Evolutionary conservation across 2,797 vertebrate species (phyloP), one percentile per base, ranked within the genome.

Genomic region (Squalus acanthias): DNA sequence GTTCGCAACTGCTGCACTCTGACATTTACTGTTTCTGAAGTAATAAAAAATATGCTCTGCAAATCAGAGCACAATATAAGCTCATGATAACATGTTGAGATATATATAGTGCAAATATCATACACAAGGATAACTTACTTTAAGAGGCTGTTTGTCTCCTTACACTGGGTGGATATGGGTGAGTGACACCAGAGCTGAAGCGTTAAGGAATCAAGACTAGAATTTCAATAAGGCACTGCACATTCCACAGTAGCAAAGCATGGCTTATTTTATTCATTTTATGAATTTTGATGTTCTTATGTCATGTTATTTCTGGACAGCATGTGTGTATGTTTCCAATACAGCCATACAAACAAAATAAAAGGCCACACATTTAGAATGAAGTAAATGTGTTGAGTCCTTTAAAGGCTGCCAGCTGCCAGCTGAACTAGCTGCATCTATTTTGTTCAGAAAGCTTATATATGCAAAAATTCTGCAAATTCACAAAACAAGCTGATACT

Each of bases 1-100:
- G 10, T 46, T 46, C 76, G 39, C n/a, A 39, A 82, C n/a, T 82
- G 76, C 13, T 82, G n/a, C 98, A 98, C 98, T 98, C 98, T 98
- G 98, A 97, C 98, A 97, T 98, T 98, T 98, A 97, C 97, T 97
- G 98, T 97, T 98, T 97, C 98, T 97, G 97, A 97, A 97, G 98
- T 97, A 97, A 96, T 96, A 85, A 69, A 88, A 96, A n/a, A 39
- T 74, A 60, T 65, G n/a, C 79, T 60, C 57, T 91, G 60, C 9
- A 65, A 67, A 67, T 39, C 6, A 33, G 4, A 67, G 91, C 63
- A 39, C 20, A 93, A 67, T n/a, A 46, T 82, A 94, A n/a, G 33
- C 39, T 74, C 96, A 63, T 79, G 22, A 98, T 98, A 97, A 98
- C 98, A 98, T 97, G 98, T 97, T 97, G 97, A 97, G 98, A 97